Base-by-base conservation (phyloP, 2,888 invertebrate genomes). In the Diaperis boleti region DNA sequence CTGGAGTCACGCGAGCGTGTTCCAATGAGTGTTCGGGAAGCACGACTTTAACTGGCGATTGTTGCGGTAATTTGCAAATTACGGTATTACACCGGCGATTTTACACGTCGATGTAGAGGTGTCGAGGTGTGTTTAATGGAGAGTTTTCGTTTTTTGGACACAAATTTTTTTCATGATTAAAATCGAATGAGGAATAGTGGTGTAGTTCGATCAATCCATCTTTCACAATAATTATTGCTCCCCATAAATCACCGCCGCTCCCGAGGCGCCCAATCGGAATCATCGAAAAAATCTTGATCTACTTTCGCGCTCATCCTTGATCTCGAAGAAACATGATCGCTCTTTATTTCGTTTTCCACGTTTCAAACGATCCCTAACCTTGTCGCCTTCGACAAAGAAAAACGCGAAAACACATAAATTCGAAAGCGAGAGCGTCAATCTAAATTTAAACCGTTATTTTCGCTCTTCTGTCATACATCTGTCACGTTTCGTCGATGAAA, bases 371-470 rank as follows among this genome's bases (percentile, higher is more conserved):
- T 26, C n/a, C 6, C 26, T 26, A 26, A 26, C 26, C 18, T 15
- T 17, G 15, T 18, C 41, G 7, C 15, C 18, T 41, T 41, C 15
- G 8, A 18, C 15, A 8, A 15, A 15, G 15, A 15, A 15, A 18
- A 15, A 15, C 41, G 8, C 15, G n/a, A 41, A 41, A 41, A 41
- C 14, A 15, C 41, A 10, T 14, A 35, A 7, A n/a, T n/a, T n/a
- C n/a, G n/a, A n/a, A 35, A 41, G 10, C 5, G 33, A 33, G 18
- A 18, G 45, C 45, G 45, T 15, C 45, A 26, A 49, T 49, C 49
- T 49, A 49, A 49, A 49, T 49, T 49, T 33, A 33, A 49, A 49
- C 18, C 13, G 49, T 45, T 44, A 44, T 44, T 44, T 44, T 44
- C 10, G 44, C 17, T 2, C 22, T 22, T 17, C 14, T n/a, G n/a